These are phyloP conservation scores for Saturnia pavonia DNA, from an alignment of 2,888 invertebrate genomes.

Conservation along the genomic window DNA sequence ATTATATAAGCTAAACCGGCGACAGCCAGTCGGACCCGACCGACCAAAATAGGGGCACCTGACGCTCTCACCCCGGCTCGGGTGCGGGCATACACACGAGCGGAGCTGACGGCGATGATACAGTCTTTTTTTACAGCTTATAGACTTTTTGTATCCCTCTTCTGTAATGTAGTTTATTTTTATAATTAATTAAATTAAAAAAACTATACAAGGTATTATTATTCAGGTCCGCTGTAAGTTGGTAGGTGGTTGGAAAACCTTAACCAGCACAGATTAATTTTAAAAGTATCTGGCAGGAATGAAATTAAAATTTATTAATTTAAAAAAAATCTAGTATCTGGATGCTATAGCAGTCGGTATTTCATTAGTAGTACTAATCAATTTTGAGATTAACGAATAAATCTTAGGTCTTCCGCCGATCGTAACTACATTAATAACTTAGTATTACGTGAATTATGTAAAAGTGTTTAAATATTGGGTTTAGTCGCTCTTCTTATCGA, in stretches of 20 bases:
- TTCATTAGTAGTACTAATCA: background rate
- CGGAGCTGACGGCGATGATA: conserved; percentile 23
- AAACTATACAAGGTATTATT: background rate
- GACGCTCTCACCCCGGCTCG: conserved; percentile 63
- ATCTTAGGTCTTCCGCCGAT: background rate
- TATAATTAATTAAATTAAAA: no score
- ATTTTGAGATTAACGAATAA: background rate
- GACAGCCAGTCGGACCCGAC: conserved; percentile 66
- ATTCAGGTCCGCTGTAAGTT: background rate
- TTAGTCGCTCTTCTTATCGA: conserved; percentile 40
- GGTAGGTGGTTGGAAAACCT: background rate
- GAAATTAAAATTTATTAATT: background rate
- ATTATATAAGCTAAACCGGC: conserved; percentile 73
- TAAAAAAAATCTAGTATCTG: background rate
- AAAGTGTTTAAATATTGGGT: background rate
- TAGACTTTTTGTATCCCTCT: background rate
- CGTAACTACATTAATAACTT: background rate
- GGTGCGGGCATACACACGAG: background rate
- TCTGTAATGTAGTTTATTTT: background rate
- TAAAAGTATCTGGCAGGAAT: background rate
- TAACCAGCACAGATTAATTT: background rate
- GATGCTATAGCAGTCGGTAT: background rate
- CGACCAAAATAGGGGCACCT: conserved; percentile 80
- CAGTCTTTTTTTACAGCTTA: background rate
- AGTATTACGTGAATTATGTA: background rate